Base-by-base conservation (phyloP, 1,140 invertebrate species). In the Drosophila athabasca region DNA sequence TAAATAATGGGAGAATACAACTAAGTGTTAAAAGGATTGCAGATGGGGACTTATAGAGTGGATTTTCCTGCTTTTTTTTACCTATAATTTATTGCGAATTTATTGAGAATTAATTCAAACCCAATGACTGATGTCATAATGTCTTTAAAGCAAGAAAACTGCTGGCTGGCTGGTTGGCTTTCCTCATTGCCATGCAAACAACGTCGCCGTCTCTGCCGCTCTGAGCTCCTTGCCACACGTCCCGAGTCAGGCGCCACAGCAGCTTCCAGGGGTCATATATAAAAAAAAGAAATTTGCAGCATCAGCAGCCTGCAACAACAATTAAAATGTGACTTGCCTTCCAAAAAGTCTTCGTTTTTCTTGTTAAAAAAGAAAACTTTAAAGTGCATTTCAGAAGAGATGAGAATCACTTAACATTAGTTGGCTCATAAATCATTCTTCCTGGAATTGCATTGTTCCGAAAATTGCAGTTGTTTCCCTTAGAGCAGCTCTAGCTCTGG, bases 131-230 rank as follows among this genome's bases (percentile, higher is more conserved):
- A 11, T 35, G 31, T 3, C 9, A 35, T 9, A 11, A 9, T 35
- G 29, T 31, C 41, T 44, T 26, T 54, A 31, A 53, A 54, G 13
- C 26, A 19, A n/a, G n/a, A n/a, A n/a, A n/a, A n/a, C n/a, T n/a
- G n/a, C n/a, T n/a, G n/a, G n/a, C n/a, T 26, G 35, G 43, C 15
- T 61, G 17, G 17, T 1, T 19, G 17, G 41, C 19, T 17, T 29
- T 8, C 22, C 50, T 76, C 49, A 68, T 84, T 84, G 76, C 62
- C 64, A 79, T 76, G 64, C 72, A 69, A 48, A 11, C 52, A 62
- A 57, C 50, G 64, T 62, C 39, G 24, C 43, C 22, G 17, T 39
- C 29, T 76, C 49, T 54, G 35, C 22, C 22, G 45, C 71, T 77
- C 44, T 62, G 61, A 26, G 22, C 39, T 31, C 19, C 50, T 69